Evolutionary conservation across 1,140 invertebrate genomes (phyloP).

Genomic region (Eueides isabella): DNA sequence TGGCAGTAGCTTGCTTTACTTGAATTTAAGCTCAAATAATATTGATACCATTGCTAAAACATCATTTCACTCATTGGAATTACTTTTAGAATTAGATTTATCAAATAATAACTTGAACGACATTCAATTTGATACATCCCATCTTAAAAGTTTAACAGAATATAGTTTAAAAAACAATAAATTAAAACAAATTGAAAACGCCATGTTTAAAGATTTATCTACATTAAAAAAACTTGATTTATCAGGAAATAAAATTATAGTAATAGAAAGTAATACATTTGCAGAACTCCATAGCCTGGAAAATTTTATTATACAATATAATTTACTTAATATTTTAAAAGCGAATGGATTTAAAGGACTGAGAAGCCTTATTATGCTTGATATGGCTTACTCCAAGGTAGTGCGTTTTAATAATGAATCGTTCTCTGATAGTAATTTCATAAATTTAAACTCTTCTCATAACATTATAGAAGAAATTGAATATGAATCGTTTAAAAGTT

Average conservation of each 20-base stretch:
- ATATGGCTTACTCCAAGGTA: neutral
- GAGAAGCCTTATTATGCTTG: neutral
- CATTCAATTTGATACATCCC: slow-evolving; percentile 21
- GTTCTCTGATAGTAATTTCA: slow-evolving; percentile 5
- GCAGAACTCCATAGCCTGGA: slow-evolving; percentile 9
- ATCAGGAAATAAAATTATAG: slow-evolving; percentile 17
- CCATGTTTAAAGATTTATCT: slow-evolving; percentile 19
- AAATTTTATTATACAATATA: slow-evolving; percentile 9
- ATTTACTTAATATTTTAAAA: slow-evolving; percentile 5
- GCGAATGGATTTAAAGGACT: slow-evolving; percentile 18
- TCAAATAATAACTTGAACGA: slow-evolving; percentile 22
- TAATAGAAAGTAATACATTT: slow-evolving; percentile 18
- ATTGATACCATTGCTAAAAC: slow-evolving; percentile 20
- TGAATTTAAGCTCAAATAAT: slow-evolving; percentile 26
- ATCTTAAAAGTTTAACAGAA: slow-evolving; percentile 19
- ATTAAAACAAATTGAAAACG: slow-evolving; percentile 14
- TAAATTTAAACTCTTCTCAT: slow-evolving; percentile 24
- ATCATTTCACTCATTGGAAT: slow-evolving; percentile 14
- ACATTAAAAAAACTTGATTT: slow-evolving; percentile 16
- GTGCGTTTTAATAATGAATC: slow-evolving; percentile 18
- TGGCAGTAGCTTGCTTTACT: slow-evolving; percentile 6
- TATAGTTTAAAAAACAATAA: slow-evolving; percentile 19
- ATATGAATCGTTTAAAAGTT: slow-evolving; percentile 22
- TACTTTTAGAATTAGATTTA: slow-evolving; percentile 22
- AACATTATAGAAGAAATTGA: slow-evolving; percentile 29